Percentiles rank a stretch among this genome's conserved stretches.
phyloP scores from a whole-genome alignment of 2,797 vertebrate species.

The Typhlichthys eigenmanni region DNA sequence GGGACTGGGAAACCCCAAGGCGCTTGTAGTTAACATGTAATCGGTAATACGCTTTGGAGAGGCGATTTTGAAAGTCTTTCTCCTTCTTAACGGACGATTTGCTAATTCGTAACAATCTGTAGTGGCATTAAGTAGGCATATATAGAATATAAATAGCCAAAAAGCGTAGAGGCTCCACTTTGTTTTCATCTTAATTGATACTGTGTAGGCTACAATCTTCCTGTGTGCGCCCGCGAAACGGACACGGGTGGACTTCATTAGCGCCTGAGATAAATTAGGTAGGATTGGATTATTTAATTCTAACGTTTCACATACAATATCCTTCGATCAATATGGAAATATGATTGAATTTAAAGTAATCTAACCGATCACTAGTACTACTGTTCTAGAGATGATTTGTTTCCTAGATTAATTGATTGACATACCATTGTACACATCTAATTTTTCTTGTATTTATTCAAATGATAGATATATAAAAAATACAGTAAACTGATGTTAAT shows the following conservation, averaged over 20 bases:
- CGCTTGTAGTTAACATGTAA: background rate
- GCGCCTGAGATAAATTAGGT: too few species aligned
- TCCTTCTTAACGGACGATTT: background rate
- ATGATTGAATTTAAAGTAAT: too few species aligned
- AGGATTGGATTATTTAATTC: too few species aligned
- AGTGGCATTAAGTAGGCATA: conserved; percentile 12
- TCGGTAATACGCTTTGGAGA: background rate
- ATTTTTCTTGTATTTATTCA: too few species aligned
- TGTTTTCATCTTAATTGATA: conserved; percentile 56
- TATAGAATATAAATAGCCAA: conserved; percentile 44
- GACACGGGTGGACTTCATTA: conserved; percentile 58
- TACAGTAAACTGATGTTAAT: too few species aligned
- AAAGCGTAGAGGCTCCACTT: conserved; percentile 40
- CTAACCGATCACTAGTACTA: too few species aligned
- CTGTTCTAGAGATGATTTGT: too few species aligned
- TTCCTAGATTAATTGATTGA: too few species aligned
- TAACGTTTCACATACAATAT: too few species aligned
- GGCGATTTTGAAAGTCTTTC: conserved; percentile 1
- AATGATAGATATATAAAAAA: too few species aligned
- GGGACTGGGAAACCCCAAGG: background rate
- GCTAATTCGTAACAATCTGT: conserved; percentile 10
- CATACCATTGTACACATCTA: too few species aligned
- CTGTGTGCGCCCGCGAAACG: conserved; percentile 13
- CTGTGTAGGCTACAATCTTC: conserved; percentile 16
- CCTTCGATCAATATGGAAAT: too few species aligned